These are phyloP conservation scores for Corydoras sp. DNA, from an alignment of 2,113 vertebrate species.

Conservation along the genomic window DNA sequence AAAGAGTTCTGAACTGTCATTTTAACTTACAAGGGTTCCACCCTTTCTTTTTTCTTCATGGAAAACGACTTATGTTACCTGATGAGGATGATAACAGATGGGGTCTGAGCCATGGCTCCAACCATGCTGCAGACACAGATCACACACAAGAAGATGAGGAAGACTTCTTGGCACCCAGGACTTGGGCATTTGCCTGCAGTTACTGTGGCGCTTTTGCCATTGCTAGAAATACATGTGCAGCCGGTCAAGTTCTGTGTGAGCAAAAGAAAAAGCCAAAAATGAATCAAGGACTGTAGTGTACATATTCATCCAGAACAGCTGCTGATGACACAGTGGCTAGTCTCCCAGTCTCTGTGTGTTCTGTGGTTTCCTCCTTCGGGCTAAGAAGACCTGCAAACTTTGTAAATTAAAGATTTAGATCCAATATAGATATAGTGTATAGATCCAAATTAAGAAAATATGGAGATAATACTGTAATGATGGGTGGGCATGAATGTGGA, in stretches of 20 bases:
- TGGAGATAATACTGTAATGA: too few relatives aligned
- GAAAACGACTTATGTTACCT: slow-evolving; percentile 62
- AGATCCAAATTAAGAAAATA: too few relatives aligned
- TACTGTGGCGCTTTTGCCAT: slow-evolving; percentile 66
- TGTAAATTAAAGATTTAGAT: too few relatives aligned
- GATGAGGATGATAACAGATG: slow-evolving; percentile 96
- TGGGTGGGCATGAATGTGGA: too few relatives aligned
- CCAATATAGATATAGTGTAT: too few relatives aligned
- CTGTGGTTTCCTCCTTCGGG: too few relatives aligned
- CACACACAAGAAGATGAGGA: slow-evolving; percentile 93
- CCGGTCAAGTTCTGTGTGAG: slow-evolving; percentile 81
- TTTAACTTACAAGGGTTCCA: too few relatives aligned
- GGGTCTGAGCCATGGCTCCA: slow-evolving; percentile 95
- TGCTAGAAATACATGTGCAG: slow-evolving; percentile 75
- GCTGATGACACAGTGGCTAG: too few relatives aligned
- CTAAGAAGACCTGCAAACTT: too few relatives aligned
- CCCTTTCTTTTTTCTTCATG: background rate
- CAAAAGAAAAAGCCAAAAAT: slow-evolving; percentile 2
- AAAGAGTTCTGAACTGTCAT: too few relatives aligned
- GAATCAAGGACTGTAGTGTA: background rate
- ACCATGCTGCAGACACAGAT: slow-evolving; percentile 97
- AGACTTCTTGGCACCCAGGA: slow-evolving; percentile 86
- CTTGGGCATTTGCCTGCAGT: slow-evolving; percentile 87
- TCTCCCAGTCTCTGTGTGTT: too few relatives aligned
- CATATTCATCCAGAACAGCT: background rate